Conservation (phyloP, 2,888 invertebrate species). For the Ennomos quercinarius region DNA sequence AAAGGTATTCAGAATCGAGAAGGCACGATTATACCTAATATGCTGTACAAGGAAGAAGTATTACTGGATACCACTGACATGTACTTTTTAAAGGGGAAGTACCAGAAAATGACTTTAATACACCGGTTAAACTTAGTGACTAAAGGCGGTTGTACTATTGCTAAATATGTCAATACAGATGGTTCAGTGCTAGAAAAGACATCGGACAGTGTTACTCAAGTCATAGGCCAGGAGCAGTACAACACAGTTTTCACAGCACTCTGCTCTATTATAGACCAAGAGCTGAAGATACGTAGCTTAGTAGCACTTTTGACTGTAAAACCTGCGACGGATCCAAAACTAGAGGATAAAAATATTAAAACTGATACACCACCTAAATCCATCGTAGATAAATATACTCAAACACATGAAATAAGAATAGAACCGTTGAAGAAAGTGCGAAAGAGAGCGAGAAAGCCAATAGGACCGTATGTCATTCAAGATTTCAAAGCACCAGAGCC, state of each 20-base stretch:
- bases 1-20: background rate
- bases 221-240: constrained; percentile 71
- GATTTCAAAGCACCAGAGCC: constrained; percentile 40
- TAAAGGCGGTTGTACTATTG: constrained; percentile 58
- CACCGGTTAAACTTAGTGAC: constrained; percentile 52
- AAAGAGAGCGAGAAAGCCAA: constrained; percentile 43
- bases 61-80: constrained; percentile 54
- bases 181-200: constrained; percentile 49
- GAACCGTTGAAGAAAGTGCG: constrained; percentile 35
- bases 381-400: constrained; percentile 37
- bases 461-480: constrained; percentile 60
- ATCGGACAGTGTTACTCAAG: constrained; percentile 59
- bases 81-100: constrained; percentile 60
- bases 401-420: constrained; percentile 54
- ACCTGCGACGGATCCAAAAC: background rate
- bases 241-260: constrained; percentile 62
- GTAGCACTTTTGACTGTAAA: constrained; percentile 56
- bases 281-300: constrained; percentile 64
- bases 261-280: constrained; percentile 64
- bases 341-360: background rate
- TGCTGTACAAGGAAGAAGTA: constrained; percentile 51
- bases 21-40: background rate
- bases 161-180: constrained; percentile 46
- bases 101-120: constrained; percentile 51
- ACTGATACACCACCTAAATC: background rate